phyloP scores from a whole-genome alignment of 2,113 vertebrate genomes.

The Menidia beryllina region DNA sequence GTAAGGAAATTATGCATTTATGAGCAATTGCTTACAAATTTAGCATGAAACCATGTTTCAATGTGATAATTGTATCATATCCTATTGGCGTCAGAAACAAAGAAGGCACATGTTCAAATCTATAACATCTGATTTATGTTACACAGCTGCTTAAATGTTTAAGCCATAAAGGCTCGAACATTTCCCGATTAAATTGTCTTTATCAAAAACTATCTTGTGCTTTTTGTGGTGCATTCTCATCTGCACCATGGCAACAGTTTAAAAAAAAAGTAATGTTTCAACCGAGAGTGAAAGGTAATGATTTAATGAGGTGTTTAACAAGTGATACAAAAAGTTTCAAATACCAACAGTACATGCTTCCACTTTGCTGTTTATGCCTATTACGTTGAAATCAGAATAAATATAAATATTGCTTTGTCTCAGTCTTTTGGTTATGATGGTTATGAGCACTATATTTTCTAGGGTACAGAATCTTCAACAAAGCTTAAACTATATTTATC shows the following conservation, averaged over 20 bases:
- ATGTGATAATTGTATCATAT: background rate
- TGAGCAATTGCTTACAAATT: constrained; percentile 7
- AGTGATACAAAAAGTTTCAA: background rate
- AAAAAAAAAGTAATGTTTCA: constrained; percentile 42
- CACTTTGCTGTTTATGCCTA: background rate
- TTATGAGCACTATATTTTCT: background rate
- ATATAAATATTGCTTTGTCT: background rate
- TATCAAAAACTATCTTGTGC: constrained; percentile 38
- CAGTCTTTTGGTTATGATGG: background rate
- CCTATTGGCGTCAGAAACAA: constrained; percentile 14
- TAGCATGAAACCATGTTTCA: background rate
- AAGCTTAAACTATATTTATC: background rate
- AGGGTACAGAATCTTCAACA: background rate
- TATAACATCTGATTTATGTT: constrained; percentile 66
- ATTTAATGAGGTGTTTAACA: constrained; percentile 27
- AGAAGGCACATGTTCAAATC: constrained; percentile 51
- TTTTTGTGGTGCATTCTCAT: constrained; percentile 58
- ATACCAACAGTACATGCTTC: background rate
- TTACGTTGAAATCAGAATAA: too few species aligned
- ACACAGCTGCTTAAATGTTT: constrained; percentile 69
- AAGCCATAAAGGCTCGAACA: constrained; percentile 27
- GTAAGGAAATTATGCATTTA: background rate
- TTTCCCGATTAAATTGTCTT: background rate
- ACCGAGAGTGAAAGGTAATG: constrained; percentile 6
- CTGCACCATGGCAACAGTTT: constrained; percentile 18